Base-by-base conservation (phyloP, 2,888 invertebrate genomes). In the Aphidoletes aphidimyza region DNA sequence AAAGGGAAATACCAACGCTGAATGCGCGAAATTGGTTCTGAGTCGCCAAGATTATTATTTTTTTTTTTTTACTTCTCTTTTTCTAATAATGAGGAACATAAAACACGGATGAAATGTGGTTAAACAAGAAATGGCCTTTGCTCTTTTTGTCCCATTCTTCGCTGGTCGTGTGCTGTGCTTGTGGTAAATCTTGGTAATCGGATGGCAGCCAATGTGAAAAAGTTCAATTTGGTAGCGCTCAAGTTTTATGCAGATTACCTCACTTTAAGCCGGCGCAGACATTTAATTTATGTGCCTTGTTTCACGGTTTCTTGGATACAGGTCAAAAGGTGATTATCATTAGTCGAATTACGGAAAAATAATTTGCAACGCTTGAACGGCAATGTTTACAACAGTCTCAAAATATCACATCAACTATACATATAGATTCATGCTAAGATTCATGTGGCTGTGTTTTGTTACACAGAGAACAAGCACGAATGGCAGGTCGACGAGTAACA, bases 321-420 rank as follows among this genome's bases (percentile, higher is more conserved):
- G 81, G 81, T 81, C 81, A 81, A 81, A 36, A 36, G 81, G 37
- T 81, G 81, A 81, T 81, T 81, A 81, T 81, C 81, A 37, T 81
- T 81, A 81, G 37, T 81, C 14, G 69, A 69, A 69, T 69, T 69
- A 69, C 69, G 69, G 69, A 69, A 69, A 69, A 69, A 69, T 69
- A 26, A 69, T 69, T 69, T 69, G 69, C 30, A 69, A 69, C 69
- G 69, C 30, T 69, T 69, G 11, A 69, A 69, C 69, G 14, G 69
- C 3, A 30, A 30, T 69, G 69, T 69, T 69, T 69, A 34, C 69
- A 69, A 69, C 26, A 30, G 54, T 34, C 69, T 69, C 34, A 14
- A 69, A 69, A 69, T 69, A 30, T 69, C 30, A 6, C n/a, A n/a
- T n/a, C n/a, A n/a, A n/a, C 54, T 26, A 47, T 8, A 2, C 47